These are phyloP conservation scores for Agriopis aurantiaria DNA, from an alignment of 2,888 invertebrate species.

Conservation along the genomic window DNA sequence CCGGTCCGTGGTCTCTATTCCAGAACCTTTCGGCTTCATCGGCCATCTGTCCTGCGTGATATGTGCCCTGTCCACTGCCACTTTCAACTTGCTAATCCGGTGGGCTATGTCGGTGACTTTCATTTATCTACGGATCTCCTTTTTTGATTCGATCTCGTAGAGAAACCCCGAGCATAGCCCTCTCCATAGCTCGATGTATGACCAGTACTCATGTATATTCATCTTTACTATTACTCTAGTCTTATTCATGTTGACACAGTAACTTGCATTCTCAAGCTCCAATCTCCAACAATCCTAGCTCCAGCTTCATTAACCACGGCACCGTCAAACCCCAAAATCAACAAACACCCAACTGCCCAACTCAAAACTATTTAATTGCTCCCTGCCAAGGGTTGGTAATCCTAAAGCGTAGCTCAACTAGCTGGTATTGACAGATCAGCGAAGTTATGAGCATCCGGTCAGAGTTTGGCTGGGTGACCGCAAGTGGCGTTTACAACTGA, in stretches of 20 bases:
- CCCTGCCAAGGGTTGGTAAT: background rate
- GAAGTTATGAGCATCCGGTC: background rate
- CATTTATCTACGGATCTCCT: too few relatives aligned
- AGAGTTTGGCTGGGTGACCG: background rate
- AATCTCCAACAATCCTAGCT: constrained; percentile 8
- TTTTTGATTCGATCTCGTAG: too few relatives aligned
- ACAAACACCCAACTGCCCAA: constrained; percentile 9
- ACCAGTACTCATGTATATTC: background rate
- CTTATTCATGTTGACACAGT: background rate
- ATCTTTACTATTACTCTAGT: background rate
- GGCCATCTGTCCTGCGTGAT: too few relatives aligned
- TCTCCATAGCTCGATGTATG: too few relatives aligned
- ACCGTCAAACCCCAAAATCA: constrained; percentile 16
- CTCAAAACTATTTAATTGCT: constrained; percentile 18
- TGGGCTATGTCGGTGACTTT: too few relatives aligned
- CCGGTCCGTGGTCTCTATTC: too few relatives aligned
- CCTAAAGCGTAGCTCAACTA: background rate
- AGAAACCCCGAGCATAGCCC: too few relatives aligned
- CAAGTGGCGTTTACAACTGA: background rate
- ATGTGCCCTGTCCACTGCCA: too few relatives aligned
- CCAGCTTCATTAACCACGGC: background rate
- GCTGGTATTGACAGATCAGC: background rate
- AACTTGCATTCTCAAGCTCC: background rate
- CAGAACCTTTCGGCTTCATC: too few relatives aligned
- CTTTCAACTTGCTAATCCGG: too few relatives aligned